These are phyloP conservation scores for Euphonia xanthogaster DNA, from an alignment of 2,797 vertebrate genomes.

Conservation along the genomic window DNA sequence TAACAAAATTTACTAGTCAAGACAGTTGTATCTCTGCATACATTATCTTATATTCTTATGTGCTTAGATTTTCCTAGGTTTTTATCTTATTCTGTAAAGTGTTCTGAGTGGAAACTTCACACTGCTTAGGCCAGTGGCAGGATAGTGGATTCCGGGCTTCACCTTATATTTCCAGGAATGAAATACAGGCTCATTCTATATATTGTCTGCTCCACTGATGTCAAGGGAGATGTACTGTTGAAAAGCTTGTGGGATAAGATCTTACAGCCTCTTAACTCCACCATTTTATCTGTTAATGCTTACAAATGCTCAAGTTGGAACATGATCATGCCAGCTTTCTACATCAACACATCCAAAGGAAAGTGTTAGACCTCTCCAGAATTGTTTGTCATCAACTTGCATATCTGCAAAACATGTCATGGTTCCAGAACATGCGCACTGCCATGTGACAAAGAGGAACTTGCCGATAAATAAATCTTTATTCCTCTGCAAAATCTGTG, in stretches of 20 bases:
- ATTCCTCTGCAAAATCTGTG: constrained; percentile 16
- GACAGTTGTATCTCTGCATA: background rate
- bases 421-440: constrained; percentile 44
- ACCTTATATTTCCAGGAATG: background rate
- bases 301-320: constrained; percentile 41
- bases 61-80: background rate
- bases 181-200: background rate
- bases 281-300: constrained; percentile 41
- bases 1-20: background rate
- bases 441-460: constrained; percentile 32
- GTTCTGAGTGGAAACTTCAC: background rate
- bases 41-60: background rate
- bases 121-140: background rate
- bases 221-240: background rate
- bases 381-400: constrained; percentile 62
- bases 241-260: constrained; percentile 18
- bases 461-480: constrained; percentile 55
- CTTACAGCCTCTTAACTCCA: constrained; percentile 10
- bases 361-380: constrained; percentile 63
- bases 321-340: constrained; percentile 36
- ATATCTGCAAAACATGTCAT: constrained; percentile 47
- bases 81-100: background rate
- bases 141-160: background rate
- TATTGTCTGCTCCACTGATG: background rate
- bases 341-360: constrained; percentile 33